Base-by-base conservation (phyloP, 2,113 vertebrate species). In the Zeus faber region DNA sequence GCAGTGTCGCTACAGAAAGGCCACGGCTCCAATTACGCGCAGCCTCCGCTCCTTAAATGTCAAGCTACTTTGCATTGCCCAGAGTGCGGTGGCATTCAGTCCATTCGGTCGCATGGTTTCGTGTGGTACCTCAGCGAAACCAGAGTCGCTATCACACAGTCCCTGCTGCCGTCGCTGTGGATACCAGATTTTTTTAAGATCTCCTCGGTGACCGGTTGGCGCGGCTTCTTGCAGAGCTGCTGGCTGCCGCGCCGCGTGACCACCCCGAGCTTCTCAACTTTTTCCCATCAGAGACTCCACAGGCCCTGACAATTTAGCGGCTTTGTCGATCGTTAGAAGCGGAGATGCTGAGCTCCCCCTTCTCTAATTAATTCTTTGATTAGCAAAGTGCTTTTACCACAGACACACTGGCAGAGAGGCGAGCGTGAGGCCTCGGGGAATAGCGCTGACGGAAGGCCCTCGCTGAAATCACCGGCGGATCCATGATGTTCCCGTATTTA, bases 1-100 rank as follows among this genome's bases (percentile, higher is more conserved):
- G 56, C 56, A 79, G 61, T 71, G 72, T 57, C 54, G 76, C 54
- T 67, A 62, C 67, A 27, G 56, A 85, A 86, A 86, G 84, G 86
- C 83, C 85, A 80, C 46, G 45, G 81, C 72, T 82, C 77, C 79
- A 83, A 84, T 89, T 84, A 85, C 85, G 73, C 53, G 43, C 65
- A 62, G 72, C 40, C 77, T 62, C 56, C 65, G 57, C 76, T 77
- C 60, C 77, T 79, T 86, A 87, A 90, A 90, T 89, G 88, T 87
- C 85, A 87, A 60, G 58, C 79, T 83, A 66, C 75, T 85, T 83
- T 87, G 79, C 80, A 80, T 87, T 78, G 80, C 67, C 71, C 74
- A 76, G 79, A 80, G 81, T 85, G 87, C 77, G 79, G 60, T 14
- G 27, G 62, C 72, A 85, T 87, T 72, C 47, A 46, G 54, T 62